Base-by-base conservation (phyloP, 2,797 vertebrate species). In the Lacerta agilis region DNA sequence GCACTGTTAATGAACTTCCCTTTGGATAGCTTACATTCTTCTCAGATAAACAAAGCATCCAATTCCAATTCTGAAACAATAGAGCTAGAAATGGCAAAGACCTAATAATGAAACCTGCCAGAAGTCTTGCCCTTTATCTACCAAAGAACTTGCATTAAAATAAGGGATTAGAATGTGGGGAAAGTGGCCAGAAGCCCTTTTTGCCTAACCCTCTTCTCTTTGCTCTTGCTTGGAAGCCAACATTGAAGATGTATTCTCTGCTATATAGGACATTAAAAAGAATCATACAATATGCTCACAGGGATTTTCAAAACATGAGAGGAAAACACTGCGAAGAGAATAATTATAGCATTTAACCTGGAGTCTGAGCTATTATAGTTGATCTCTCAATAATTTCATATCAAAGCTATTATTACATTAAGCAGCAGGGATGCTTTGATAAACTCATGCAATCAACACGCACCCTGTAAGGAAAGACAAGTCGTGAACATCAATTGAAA, bases 321-420 rank as follows among this genome's bases (percentile, higher is more conserved):
- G 84, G 61, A 41, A 72, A 67, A 20, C 55, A 0, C 0, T 45
- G 2, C 49, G 1, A 82, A 10, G 87, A 86, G 1, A 91, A 64
- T 1, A 79, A n/a, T 64, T 88, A 36, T 0, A 84, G 9, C 36
- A 64, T 29, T 90, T 87, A 73, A 17, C 64, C 82, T 11, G 82
- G 87, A 85, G 20, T 1, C 61, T 92, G 25, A 33, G 79, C 5
- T 91, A 79, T 41, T 79, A 8, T 23, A 43, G 69, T 90, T 83
- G 0, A 85, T 85, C 29, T 87, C 41, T 76, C 29, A 87, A 89
- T 88, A 91, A 55, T 80, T 87, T 0, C 86, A 87, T 90, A 7
- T 17, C 55, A 93, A 93, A 76, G 6, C 64, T 3, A 8, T 88
- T 90, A n/a, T 86, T 91, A 85, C 8, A 79, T 71, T 87, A 38